Percentiles rank a stretch among this genome's conserved stretches.
These are phyloP conservation scores for Brachyalestes nurse DNA, from an alignment of 2,797 vertebrate genomes.

Conservation along the genomic window DNA sequence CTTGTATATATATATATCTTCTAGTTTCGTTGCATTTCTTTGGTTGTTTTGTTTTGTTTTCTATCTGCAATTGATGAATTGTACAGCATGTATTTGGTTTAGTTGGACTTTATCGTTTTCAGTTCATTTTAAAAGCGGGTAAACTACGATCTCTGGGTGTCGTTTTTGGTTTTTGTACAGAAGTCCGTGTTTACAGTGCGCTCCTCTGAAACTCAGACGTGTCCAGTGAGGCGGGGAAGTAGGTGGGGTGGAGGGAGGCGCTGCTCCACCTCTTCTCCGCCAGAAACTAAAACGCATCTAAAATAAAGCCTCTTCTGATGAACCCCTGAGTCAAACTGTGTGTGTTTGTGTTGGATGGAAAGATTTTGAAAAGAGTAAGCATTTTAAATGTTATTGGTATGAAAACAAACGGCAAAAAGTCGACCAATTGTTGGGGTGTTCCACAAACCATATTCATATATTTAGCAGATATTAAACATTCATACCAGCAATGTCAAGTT, in stretches of 20 bases:
- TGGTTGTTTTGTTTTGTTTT: slow-evolving; percentile 59
- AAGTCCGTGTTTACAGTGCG: slow-evolving; percentile 80
- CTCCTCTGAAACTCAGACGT: slow-evolving; percentile 66
- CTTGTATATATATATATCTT: slow-evolving; percentile 58
- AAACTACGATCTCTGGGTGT: slow-evolving; percentile 52
- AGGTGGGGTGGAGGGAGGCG: slow-evolving; percentile 25
- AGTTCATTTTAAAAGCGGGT: slow-evolving; percentile 61
- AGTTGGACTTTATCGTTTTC: slow-evolving; percentile 64
- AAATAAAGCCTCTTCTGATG: slow-evolving; percentile 70
- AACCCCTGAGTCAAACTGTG: slow-evolving; percentile 33
- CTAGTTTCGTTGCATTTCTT: slow-evolving; percentile 53
- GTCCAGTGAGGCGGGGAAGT: slow-evolving; percentile 58
- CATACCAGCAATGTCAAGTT: too few species aligned
- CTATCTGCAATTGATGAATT: slow-evolving; percentile 62
- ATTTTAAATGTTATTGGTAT: neutral
- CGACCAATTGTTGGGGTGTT: too few species aligned
- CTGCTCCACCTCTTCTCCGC: slow-evolving; percentile 37
- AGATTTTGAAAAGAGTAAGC: neutral
- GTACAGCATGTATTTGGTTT: slow-evolving; percentile 70
- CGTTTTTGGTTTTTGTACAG: slow-evolving; percentile 75
- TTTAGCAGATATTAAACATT: too few species aligned
- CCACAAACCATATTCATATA: too few species aligned
- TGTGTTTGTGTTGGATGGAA: slow-evolving; percentile 8
- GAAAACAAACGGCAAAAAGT: too few species aligned
- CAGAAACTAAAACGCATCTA: slow-evolving; percentile 54